Evolutionary conservation across 2,888 invertebrate species (phyloP), one percentile per base, ranked within the genome.

Genomic region (Polymixis flavicincta): DNA sequence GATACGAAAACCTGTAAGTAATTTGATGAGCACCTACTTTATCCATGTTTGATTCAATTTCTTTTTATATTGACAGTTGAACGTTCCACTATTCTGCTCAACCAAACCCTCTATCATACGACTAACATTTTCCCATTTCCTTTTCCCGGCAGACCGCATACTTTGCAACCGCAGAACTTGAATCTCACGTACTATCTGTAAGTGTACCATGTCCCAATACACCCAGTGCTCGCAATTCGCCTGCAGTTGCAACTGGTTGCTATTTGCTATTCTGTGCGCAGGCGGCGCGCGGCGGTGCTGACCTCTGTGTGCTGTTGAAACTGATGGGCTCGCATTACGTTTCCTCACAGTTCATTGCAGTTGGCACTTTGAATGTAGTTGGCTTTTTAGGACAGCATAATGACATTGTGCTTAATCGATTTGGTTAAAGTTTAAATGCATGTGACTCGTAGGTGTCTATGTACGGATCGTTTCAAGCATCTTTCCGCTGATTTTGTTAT

Each of bases 271-370:
- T 80, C 87, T 48, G 22, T 14, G 64, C 64, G 61, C 48, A 69
- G 55, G 37, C 37, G 37, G 2, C 32, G 32, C 32, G 70, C 71
- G 67, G 32, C 45, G n/a, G 61, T 66, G 54, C 61, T 83, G 82
- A 85, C 82, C 82, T 83, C 82, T 81, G 71, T 11, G 64, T 28
- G 67, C 81, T 85, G 85, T 57, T 67, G 85, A 65, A 78, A 83
- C 79, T 68, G 72, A 73, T 72, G 71, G 64, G 60, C 32, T 85
- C 57, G 60, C 66, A 50, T 66, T 63, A 57, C 63, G 45, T 81
- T 81, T 71, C 70, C 55, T 55, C 84, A 81, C 83, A 72, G 72
- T 69, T 55, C 64, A 42, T 45, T 63, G 82, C 63, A 64, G 63
- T 69, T 71, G 67, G 55, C 54, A 74, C 22, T 67, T 55, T 60